Conservation (phyloP, 2,888 invertebrate species). For the Ferdinandea cuprea region DNA sequence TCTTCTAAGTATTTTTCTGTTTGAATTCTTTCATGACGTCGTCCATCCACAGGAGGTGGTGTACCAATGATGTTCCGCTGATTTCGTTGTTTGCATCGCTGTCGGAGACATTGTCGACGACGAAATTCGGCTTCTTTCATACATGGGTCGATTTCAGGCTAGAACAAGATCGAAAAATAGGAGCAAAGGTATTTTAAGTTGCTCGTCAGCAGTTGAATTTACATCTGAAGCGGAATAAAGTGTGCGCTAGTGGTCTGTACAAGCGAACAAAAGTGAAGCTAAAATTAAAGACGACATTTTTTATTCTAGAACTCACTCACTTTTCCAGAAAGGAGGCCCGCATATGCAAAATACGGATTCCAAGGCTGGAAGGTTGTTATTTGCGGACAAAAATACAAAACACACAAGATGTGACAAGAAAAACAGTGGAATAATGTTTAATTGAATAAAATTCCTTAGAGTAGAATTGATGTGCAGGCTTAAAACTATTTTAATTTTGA, state of each 20-base stretch:
- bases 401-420: conserved; percentile 50
- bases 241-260: conserved; percentile 26
- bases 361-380: conserved; percentile 79
- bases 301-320: conserved; percentile 75
- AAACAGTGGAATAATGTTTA: conserved; percentile 27
- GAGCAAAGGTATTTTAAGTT: not conserved
- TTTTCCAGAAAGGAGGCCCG: conserved; percentile 80
- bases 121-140: conserved; percentile 83
- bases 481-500: not conserved
- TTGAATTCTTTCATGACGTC: conserved; percentile 94
- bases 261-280: conserved; percentile 52
- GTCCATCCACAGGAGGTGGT: conserved; percentile 87
- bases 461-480: not conserved
- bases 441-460: conserved; percentile 1
- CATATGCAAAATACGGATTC: conserved; percentile 85
- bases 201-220: not conserved
- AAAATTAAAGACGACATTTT: conserved; percentile 46
- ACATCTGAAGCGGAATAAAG: conserved; percentile 7
- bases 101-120: conserved; percentile 89
- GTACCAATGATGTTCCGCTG: conserved; percentile 84
- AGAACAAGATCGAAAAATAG: conserved; percentile 61
- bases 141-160: conserved; percentile 83
- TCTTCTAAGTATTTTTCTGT: conserved; percentile 96
- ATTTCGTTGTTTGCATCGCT: conserved; percentile 84
- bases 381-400: conserved; percentile 37